These are phyloP conservation scores for Branchipolynoe longqiensis DNA, from an alignment of 2,888 invertebrate species.

Conservation along the genomic window DNA sequence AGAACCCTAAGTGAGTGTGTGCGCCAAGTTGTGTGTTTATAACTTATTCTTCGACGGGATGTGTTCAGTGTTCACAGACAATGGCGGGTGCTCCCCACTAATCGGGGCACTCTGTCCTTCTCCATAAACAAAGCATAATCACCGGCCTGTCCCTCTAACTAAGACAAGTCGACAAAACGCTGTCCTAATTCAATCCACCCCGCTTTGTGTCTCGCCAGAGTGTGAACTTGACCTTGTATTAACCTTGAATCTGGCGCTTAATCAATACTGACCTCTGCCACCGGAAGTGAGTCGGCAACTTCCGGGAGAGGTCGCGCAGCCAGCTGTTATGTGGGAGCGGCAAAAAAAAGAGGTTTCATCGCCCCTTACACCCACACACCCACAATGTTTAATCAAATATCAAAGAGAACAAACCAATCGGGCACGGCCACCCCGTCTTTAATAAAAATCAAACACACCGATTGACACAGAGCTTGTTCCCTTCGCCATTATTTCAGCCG, in stretches of 20 bases:
- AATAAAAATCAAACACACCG: constrained; percentile 30
- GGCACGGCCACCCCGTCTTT: background rate
- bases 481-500: background rate
- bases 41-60: background rate
- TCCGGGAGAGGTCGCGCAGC: background rate
- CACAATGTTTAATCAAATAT: constrained; percentile 37
- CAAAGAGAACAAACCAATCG: constrained; percentile 28
- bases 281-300: background rate
- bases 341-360: background rate
- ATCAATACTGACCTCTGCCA: constrained; percentile 18
- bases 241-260: background rate
- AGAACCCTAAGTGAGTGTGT: no score
- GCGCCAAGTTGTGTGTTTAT: no score
- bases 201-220: background rate
- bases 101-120: background rate
- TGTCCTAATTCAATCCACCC: background rate
- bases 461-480: constrained; percentile 29
- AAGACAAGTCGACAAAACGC: constrained; percentile 2
- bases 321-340: background rate
- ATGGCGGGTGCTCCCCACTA: no score
- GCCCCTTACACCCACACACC: no score
- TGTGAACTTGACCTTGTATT: background rate
- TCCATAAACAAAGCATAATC: background rate
- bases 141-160: background rate
- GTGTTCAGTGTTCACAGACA: no score